These are phyloP conservation scores for Ameiurus melas DNA, from an alignment of 2,113 vertebrate genomes.

Conservation along the genomic window DNA sequence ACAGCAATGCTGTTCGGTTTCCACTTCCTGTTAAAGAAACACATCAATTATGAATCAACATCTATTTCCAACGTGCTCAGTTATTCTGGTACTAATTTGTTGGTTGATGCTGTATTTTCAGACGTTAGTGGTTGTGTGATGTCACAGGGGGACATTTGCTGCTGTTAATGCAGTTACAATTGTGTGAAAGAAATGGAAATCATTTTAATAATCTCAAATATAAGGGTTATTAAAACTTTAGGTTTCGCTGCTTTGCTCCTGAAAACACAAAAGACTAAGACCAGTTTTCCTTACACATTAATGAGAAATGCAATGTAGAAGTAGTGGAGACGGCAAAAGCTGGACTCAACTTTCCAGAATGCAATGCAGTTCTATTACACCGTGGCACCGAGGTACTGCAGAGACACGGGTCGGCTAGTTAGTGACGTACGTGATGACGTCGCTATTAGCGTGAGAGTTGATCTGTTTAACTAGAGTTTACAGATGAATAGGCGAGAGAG, in stretches of 20 bases:
- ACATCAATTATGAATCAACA: neutral
- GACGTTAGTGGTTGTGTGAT: neutral
- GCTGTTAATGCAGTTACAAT: neutral
- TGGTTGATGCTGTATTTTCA: neutral
- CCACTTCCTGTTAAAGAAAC: neutral
- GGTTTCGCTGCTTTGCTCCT: neutral
- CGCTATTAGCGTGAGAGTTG: neutral
- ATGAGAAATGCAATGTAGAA: neutral
- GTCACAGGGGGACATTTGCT: neutral
- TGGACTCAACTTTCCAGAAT: neutral
- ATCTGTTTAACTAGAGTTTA: neutral
- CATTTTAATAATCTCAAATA: neutral
- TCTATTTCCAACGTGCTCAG: neutral
- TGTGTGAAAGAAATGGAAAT: neutral
- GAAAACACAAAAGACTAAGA: neutral
- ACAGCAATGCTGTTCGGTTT: neutral
- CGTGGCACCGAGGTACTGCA: neutral
- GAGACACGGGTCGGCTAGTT: neutral
- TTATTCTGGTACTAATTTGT: neutral
- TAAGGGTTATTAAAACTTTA: neutral
- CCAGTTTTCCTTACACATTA: neutral
- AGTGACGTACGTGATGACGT: neutral
- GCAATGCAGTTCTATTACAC: neutral
- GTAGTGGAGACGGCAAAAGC: neutral
- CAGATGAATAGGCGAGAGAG: neutral